phyloP scores from a whole-genome alignment of 2,797 vertebrate genomes.

The Lithobates pipiens region DNA sequence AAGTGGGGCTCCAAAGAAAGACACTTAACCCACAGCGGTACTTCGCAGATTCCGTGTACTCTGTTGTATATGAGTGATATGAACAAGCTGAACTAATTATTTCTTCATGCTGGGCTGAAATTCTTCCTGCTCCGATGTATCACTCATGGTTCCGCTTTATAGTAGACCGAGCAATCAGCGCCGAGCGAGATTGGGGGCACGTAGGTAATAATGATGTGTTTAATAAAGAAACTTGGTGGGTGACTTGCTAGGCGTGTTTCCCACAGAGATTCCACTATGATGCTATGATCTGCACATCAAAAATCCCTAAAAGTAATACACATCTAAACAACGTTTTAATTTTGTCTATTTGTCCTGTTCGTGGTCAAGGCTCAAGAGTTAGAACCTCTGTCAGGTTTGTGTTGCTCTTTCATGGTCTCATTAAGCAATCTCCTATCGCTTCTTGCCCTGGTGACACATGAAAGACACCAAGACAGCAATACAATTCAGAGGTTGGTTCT shows the following conservation, averaged over 20 bases:
- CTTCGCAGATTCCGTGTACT: slow-evolving; percentile 24
- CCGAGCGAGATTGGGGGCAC: not conserved
- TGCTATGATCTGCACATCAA: too few species aligned
- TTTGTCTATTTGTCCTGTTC: not conserved
- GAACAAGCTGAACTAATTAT: slow-evolving; percentile 41
- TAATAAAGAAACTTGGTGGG: slow-evolving; percentile 1
- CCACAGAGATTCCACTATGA: not conserved
- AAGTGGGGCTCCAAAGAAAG: slow-evolving; percentile 38
- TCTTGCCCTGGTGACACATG: not conserved
- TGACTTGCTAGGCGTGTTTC: not conserved
- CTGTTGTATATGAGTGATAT: slow-evolving; percentile 37
- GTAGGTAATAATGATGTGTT: not conserved
- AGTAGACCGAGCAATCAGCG: not conserved
- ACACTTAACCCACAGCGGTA: slow-evolving; percentile 40
- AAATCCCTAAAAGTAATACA: not conserved
- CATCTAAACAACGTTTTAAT: not conserved
- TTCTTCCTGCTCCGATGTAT: slow-evolving; percentile 12
- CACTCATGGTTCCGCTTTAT: not conserved
- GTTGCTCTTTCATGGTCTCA: not conserved
- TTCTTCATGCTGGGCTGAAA: slow-evolving; percentile 38
- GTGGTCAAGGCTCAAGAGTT: not conserved
- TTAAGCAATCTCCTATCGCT: not conserved
- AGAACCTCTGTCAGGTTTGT: too few species aligned
- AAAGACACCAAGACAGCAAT: not conserved
- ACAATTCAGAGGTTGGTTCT: not conserved